These are phyloP conservation scores for Pseudochromis fuscus DNA, from an alignment of 2,797 vertebrate genomes.

Conservation along the genomic window DNA sequence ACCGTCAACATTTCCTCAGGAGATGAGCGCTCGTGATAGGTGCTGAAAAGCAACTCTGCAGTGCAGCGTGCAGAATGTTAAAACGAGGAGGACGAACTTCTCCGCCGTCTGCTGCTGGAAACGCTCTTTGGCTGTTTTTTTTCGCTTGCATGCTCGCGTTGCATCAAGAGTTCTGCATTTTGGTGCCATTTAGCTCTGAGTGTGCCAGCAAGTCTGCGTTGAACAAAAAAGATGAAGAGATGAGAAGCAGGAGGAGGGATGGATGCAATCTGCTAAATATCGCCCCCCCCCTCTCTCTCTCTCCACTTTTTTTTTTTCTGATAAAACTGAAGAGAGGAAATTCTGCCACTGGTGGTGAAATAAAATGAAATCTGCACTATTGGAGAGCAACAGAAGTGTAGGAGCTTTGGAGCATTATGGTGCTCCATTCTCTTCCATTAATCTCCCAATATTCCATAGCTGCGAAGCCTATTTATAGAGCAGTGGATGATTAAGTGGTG, in stretches of 20 bases:
- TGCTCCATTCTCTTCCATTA: slow-evolving; percentile 76
- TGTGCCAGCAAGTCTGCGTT: slow-evolving; percentile 18
- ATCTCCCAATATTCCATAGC: slow-evolving; percentile 80
- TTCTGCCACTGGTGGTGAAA: slow-evolving; percentile 33
- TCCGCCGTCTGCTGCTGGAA: slow-evolving; percentile 26
- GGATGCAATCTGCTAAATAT: slow-evolving; percentile 45
- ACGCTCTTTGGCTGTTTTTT: slow-evolving; percentile 1
- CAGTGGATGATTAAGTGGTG: slow-evolving; percentile 79
- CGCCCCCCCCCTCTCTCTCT: not conserved
- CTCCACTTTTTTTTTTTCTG: not conserved
- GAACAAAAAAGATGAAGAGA: slow-evolving; percentile 29
- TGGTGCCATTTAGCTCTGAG: slow-evolving; percentile 30
- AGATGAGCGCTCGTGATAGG: slow-evolving; percentile 64
- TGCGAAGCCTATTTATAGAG: slow-evolving; percentile 81
- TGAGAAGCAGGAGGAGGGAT: not conserved
- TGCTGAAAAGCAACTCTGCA: slow-evolving; percentile 51
- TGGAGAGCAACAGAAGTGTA: slow-evolving; percentile 64
- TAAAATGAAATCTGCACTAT: slow-evolving; percentile 60
- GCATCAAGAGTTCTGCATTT: slow-evolving; percentile 33
- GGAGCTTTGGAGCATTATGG: slow-evolving; percentile 65
- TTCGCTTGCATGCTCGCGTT: slow-evolving; percentile 22
- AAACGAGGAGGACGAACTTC: slow-evolving; percentile 49
- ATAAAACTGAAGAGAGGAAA: slow-evolving; percentile 42
- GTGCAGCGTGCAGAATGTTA: slow-evolving; percentile 48
- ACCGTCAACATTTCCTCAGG: slow-evolving; percentile 56